Conservation (phyloP, 2,797 vertebrate genomes). For the Crenuchus spilurus region DNA sequence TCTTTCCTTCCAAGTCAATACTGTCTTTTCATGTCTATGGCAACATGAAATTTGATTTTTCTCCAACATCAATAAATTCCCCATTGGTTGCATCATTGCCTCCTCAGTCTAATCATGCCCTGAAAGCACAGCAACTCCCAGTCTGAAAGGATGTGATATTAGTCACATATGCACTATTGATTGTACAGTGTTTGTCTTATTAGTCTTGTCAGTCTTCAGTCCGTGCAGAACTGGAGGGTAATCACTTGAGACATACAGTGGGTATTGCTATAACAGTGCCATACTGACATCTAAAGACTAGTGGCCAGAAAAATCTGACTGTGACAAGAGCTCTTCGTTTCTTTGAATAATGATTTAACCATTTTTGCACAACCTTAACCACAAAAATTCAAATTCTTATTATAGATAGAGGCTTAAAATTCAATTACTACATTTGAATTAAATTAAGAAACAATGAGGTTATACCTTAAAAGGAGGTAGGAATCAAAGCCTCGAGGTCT, state of each 20-base stretch:
- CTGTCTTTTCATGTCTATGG: slow-evolving; percentile 73
- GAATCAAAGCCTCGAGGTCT: too few species aligned
- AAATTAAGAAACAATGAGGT: too few species aligned
- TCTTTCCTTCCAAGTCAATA: slow-evolving; percentile 76
- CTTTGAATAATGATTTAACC: neutral
- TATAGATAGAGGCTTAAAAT: too few species aligned
- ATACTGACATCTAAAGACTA: slow-evolving; percentile 15
- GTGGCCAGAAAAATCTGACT: neutral
- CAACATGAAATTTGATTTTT: slow-evolving; percentile 65
- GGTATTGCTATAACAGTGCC: slow-evolving; percentile 4
- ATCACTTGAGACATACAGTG: slow-evolving; percentile 25
- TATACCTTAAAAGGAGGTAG: too few species aligned
- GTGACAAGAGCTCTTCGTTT: neutral
- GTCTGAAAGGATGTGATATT: slow-evolving; percentile 39
- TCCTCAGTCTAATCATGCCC: slow-evolving; percentile 42
- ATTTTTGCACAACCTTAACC: too few species aligned
- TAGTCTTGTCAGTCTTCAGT: slow-evolving; percentile 46
- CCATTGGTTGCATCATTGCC: slow-evolving; percentile 60
- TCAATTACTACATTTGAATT: too few species aligned
- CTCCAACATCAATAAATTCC: slow-evolving; percentile 67
- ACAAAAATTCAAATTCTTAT: too few species aligned
- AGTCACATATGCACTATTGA: slow-evolving; percentile 56
- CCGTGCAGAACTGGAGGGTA: slow-evolving; percentile 16
- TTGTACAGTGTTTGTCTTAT: slow-evolving; percentile 52
- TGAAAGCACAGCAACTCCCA: slow-evolving; percentile 21